A percentile compares a stretch with the other conserved stretches of the same genome.
These are phyloP conservation scores for Resseliella maxima DNA, from an alignment of 2,888 invertebrate genomes.

Conservation along the genomic window DNA sequence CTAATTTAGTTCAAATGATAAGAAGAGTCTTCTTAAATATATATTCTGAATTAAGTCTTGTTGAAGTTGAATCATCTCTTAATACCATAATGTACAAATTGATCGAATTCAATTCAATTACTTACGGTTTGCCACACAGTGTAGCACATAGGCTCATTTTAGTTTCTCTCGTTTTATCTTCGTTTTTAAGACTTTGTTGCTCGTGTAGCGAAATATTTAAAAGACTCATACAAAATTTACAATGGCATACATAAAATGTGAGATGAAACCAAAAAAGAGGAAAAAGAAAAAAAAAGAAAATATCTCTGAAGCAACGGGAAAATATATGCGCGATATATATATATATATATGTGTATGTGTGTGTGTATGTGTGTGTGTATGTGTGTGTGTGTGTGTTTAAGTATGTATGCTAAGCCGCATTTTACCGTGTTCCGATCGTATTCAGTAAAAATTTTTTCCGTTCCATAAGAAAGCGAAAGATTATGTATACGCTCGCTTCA, in stretches of 20 bases:
- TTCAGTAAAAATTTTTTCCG: not conserved
- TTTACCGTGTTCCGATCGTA: not conserved
- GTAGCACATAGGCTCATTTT: not conserved
- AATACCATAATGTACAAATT: not conserved
- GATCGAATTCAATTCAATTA: not conserved
- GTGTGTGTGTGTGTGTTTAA: no score
- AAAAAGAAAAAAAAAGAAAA: no score
- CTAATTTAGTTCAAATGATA: no score
- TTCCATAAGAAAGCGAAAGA: not conserved
- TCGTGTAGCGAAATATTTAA: not conserved
- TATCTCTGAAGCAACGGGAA: no score
- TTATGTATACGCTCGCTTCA: not conserved
- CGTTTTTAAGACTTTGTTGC: not conserved
- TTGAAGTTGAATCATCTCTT: no score
- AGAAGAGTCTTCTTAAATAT: no score
- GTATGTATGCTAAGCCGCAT: not conserved
- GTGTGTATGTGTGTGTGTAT: no score
- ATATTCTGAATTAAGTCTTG: no score
- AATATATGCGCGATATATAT: not conserved
- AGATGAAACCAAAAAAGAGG: not conserved
- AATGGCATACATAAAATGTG: not conserved
- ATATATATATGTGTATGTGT: no score
- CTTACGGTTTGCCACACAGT: not conserved
- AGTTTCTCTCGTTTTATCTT: not conserved
- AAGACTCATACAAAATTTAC: slow-evolving; percentile 16